These are phyloP conservation scores for Aphidius gifuensis DNA, from an alignment of 1,140 invertebrate genomes.

Conservation along the genomic window DNA sequence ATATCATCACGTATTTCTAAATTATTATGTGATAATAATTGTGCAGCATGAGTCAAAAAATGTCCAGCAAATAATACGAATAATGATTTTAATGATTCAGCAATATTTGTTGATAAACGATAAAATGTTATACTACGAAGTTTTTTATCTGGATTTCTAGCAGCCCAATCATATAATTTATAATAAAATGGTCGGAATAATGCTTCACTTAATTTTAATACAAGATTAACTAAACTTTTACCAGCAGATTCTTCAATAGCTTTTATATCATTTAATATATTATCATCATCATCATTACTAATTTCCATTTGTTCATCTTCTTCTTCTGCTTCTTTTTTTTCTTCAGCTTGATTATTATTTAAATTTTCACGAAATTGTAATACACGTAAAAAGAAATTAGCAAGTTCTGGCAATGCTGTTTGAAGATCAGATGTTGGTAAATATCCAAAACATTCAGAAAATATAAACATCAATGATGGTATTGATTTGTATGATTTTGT, in stretches of 20 bases:
- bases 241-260: conserved; percentile 70
- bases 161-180: conserved; percentile 82
- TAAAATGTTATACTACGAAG: conserved; percentile 76
- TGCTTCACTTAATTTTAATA: conserved; percentile 84
- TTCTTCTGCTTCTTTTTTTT: conserved; percentile 27
- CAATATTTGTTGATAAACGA: conserved; percentile 72
- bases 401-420: conserved; percentile 63
- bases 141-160: conserved; percentile 60
- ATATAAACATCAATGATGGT: conserved; percentile 68
- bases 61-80: conserved; percentile 87
- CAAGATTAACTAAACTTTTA: conserved; percentile 70
- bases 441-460: conserved; percentile 67
- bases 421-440: conserved; percentile 61
- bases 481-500: conserved; percentile 63
- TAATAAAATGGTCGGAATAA: conserved; percentile 84
- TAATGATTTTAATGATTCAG: conserved; percentile 78
- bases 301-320: conserved; percentile 43
- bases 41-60: conserved; percentile 76
- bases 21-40: conserved; percentile 60
- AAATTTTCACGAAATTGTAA: conserved; percentile 65
- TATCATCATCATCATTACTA: conserved; percentile 46
- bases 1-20: conserved; percentile 43
- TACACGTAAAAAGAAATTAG: conserved; percentile 71
- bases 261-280: conserved; percentile 38
- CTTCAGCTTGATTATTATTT: no score